Evolutionary conservation across 2,113 vertebrate genomes (phyloP), one percentile per base, ranked within the genome.

Genomic region (Cnemophilus loriae): DNA sequence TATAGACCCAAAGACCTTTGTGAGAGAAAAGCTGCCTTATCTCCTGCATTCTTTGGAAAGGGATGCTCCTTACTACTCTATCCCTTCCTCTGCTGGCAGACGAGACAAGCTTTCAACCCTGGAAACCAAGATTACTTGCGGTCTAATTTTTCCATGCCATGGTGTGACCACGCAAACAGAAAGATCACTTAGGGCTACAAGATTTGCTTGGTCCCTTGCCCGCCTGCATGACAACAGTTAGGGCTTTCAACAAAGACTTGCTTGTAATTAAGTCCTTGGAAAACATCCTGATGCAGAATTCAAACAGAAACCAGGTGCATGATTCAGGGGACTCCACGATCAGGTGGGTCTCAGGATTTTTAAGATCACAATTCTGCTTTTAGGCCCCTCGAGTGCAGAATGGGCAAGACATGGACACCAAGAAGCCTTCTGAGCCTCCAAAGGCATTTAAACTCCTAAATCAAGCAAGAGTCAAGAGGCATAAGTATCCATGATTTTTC

Each of bases 1-100:
- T 6, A 9, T 22, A 46, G 55, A 46, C n/a, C 67, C 55, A 60
- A 81, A 84, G 76, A 92, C 47, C 76, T 84, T 56, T 84, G 68
- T 42, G 42, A 86, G 56, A 78, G 35, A 81, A 94, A 81, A 80
- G 23, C 80, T 86, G 44, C 33, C 86, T 95, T 95, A 96, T 92
- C 95, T 95, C 69, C 4, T 4, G 44, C 69, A 90, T 86, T 93
- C 90, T 70, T 93, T 53, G 60, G 56, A 67, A 55, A 88, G 60
- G 11, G 85, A 56, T 94, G 84, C 6, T 94, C 28, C 69, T 91
- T 3, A 5, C 12, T 59, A 18, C 33, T 69, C 70, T 6, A 2
- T 70, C 39, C 44, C 44, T 84, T 92, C 49, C 50, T 78, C 89
- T 63, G 52, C 20, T 46, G 37, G 61, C 3, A 2, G 86, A 41